These are phyloP conservation scores for Auanema freiburgensis DNA, from an alignment of 2,888 invertebrate species.

Conservation along the genomic window DNA sequence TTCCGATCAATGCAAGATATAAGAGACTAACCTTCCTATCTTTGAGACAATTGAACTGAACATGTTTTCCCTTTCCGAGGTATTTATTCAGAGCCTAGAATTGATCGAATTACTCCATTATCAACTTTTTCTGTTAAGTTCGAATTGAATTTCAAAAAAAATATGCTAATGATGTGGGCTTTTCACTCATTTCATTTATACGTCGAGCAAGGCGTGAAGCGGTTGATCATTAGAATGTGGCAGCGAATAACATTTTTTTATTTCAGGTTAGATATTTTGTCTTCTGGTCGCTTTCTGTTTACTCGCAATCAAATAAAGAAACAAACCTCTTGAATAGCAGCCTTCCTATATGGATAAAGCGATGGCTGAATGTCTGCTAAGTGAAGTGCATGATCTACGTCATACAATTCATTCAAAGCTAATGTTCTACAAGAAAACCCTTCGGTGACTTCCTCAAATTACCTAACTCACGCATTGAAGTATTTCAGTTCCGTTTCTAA, in stretches of 20 bases:
- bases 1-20: constrained; percentile 3
- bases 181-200: not conserved
- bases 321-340: constrained; percentile 7
- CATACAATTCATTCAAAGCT: constrained; percentile 4
- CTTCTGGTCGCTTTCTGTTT: not conserved
- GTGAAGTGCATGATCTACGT: constrained; percentile 12
- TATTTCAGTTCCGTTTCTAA: constrained; percentile 36
- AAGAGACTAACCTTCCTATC: constrained; percentile 33
- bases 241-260: not conserved
- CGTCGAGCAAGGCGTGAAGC: not conserved
- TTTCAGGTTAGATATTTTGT: not conserved
- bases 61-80: constrained; percentile 17
- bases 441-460: not conserved
- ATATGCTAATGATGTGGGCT: constrained; percentile 1
- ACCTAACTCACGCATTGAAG: constrained; percentile 30
- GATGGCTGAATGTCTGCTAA: not conserved
- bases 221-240: not conserved
- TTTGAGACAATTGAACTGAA: constrained; percentile 37
- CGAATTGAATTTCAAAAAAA: not conserved
- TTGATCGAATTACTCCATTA: constrained; percentile 1
- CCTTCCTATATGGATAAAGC: constrained; percentile 4
- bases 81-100: constrained; percentile 19
- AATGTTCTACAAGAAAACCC: constrained; percentile 11
- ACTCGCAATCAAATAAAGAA: not conserved
- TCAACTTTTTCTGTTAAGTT: not conserved